Evolutionary conservation across 2,113 vertebrate species (phyloP).

Genomic region (Rhea americana): DNA sequence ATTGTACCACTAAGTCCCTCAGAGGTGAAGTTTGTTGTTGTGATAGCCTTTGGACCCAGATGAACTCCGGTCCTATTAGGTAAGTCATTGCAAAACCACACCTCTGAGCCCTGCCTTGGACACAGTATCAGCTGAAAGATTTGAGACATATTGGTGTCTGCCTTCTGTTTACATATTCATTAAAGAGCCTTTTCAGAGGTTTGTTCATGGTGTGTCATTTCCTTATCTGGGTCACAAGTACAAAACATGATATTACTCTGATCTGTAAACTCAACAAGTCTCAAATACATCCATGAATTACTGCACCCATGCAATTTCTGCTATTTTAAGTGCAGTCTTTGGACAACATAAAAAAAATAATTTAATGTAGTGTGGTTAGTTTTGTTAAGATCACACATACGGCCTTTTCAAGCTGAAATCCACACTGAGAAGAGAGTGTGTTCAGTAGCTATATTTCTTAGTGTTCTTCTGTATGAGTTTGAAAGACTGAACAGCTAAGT

Average conservation of each 20-base stretch:
- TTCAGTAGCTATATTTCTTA: neutral
- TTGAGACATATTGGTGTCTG: neutral
- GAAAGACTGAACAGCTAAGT: constrained; percentile 6
- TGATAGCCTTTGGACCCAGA: neutral
- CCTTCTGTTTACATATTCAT: neutral
- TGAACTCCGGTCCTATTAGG: neutral
- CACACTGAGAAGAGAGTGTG: neutral
- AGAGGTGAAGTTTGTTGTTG: neutral
- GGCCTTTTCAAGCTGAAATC: neutral
- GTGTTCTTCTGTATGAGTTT: neutral
- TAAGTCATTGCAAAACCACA: neutral
- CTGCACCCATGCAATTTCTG: neutral
- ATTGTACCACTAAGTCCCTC: neutral
- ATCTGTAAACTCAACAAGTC: constrained; percentile 15
- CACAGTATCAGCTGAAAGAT: neutral
- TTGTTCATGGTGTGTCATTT: neutral
- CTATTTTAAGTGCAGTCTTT: neutral
- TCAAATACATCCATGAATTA: neutral
- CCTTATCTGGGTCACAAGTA: neutral
- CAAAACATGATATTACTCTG: neutral
- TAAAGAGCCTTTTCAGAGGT: neutral
- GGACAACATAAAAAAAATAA: neutral
- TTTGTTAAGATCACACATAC: neutral
- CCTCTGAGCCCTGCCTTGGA: neutral
- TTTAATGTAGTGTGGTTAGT: neutral